Conservation (phyloP, 2,113 vertebrate species). For the Equus przewalskii region DNA sequence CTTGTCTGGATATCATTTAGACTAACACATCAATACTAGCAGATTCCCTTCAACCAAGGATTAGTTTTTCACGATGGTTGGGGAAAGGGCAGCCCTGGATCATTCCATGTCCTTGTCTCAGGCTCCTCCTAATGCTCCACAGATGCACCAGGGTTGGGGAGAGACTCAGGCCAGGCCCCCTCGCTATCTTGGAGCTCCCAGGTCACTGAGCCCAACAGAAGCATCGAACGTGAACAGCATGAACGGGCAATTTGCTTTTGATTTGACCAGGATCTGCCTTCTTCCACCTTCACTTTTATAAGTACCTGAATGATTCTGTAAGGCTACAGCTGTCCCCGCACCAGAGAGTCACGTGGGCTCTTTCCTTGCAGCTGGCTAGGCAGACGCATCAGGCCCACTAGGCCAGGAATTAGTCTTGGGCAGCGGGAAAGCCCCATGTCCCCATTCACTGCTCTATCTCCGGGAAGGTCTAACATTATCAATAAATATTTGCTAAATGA, state of each 20-base stretch:
- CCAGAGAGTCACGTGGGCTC: neutral
- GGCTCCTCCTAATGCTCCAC: neutral
- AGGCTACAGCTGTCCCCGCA: neutral
- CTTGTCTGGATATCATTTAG: neutral
- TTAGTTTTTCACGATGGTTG: neutral
- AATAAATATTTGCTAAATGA: neutral
- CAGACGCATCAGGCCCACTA: neutral
- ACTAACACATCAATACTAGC: neutral
- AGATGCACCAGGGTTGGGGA: neutral
- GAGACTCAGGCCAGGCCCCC: neutral
- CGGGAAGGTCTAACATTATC: neutral
- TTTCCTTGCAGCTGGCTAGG: neutral
- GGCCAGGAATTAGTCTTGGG: neutral
- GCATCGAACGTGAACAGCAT: neutral
- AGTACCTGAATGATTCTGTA: neutral
- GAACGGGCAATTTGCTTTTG: neutral
- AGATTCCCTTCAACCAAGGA: neutral
- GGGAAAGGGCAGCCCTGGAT: neutral
- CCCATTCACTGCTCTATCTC: neutral
- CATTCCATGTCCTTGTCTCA: neutral
- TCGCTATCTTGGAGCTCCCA: neutral
- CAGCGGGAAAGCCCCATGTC: neutral
- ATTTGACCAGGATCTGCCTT: neutral
- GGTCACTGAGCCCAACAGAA: neutral
- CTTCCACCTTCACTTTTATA: neutral